These are phyloP conservation scores for Anguilla japonica DNA, from an alignment of 2,113 vertebrate species.

Conservation along the genomic window DNA sequence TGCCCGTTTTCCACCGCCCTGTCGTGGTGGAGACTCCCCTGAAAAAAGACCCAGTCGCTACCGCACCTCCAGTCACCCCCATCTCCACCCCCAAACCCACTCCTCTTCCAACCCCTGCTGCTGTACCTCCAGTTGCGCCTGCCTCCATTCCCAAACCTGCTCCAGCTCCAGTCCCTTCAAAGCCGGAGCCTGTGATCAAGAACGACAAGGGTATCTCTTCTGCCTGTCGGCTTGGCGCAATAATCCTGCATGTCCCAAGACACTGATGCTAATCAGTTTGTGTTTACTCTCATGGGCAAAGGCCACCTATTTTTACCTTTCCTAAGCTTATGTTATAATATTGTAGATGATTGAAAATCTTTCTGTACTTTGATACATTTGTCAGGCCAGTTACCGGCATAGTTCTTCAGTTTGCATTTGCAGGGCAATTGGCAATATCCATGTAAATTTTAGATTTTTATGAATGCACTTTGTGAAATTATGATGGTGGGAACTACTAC, in stretches of 20 bases:
- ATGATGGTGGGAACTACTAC: no score
- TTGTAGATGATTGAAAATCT: neutral
- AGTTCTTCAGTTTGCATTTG: neutral
- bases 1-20: slow-evolving; percentile 61
- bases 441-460: no score
- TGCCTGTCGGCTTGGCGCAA: slow-evolving; percentile 14
- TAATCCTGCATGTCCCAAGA: neutral
- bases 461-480: neutral
- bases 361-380: neutral
- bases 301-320: neutral
- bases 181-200: slow-evolving; percentile 83
- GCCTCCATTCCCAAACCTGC: slow-evolving; percentile 34
- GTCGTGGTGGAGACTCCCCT: slow-evolving; percentile 58
- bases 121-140: slow-evolving; percentile 41
- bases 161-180: slow-evolving; percentile 67
- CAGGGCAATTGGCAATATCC: neutral
- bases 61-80: slow-evolving; percentile 40
- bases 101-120: slow-evolving; percentile 52
- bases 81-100: slow-evolving; percentile 53
- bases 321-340: neutral
- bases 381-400: no score
- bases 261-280: neutral
- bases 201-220: slow-evolving; percentile 89
- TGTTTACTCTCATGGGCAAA: neutral
- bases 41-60: slow-evolving; percentile 49